Base-by-base conservation (phyloP, 2,888 invertebrate genomes). In the Dryomyza anilis region DNA sequence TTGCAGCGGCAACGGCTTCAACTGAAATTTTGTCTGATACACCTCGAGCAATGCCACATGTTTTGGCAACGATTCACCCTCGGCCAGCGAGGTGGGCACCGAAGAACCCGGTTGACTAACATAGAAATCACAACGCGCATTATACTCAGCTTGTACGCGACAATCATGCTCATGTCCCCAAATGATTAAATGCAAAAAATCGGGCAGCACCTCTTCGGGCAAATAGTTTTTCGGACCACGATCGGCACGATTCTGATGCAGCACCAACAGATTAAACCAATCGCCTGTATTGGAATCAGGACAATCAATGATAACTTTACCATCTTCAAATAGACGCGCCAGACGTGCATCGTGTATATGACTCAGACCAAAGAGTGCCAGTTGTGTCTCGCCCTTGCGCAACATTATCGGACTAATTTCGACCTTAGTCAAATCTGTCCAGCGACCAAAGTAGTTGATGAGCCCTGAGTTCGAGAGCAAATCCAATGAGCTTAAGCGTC, bases 101-200 rank as follows among this genome's bases (percentile, higher is more conserved):
- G 97, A 92, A 77, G 97, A 94, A 76, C 94, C 94, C 12, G 95
- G 95, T 78, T 95, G 95, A 2, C 87, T 86, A 25, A 95, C 89
- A 75, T 84, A 86, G 70, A 91, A 90, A 27, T 83, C 77, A 8
- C 82, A 82, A 53, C 85, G 84, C 2, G 82, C 80, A 74, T 86
- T 86, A 63, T 81, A 80, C 73, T 90, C 90, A 2, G 92, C 91
- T 0, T 85, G 85, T 57, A 96, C 89, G 68, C 89, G 86, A 78
- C 94, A 92, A 76, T 96, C 97, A 81, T 99, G 99, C 79, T 99
- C 99, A 79, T 99, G 99, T 0, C 99, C 99, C 99, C 99, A 99
- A 61, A 99, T 85, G 8, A 98, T 89, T 23, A 99, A 85, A 83
- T 98, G 89, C 30, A 99, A 84, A 81, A 96, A 96, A 8, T 88